Conservation (phyloP, 2,797 vertebrate genomes). For the Syngnathus acus region DNA sequence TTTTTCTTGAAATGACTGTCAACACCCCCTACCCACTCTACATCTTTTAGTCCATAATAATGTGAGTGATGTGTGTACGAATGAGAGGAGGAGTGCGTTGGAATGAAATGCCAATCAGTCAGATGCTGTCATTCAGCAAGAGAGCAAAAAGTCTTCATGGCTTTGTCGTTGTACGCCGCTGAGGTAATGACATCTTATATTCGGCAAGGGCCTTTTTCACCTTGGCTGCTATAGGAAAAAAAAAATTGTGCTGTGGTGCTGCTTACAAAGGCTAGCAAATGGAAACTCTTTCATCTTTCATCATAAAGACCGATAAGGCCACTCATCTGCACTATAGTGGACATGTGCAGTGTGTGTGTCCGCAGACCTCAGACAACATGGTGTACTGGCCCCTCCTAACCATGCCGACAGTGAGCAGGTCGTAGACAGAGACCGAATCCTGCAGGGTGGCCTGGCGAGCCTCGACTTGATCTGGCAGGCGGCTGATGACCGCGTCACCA, state of each 20-base stretch:
- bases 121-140: constrained; percentile 34
- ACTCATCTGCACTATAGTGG: constrained; percentile 17
- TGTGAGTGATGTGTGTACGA: too few relatives aligned
- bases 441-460: constrained; percentile 79
- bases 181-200: too few relatives aligned
- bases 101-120: constrained; percentile 23
- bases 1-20: not conserved
- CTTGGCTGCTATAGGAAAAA: too few relatives aligned
- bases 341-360: constrained; percentile 4
- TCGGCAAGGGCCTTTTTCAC: too few relatives aligned
- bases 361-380: constrained; percentile 91
- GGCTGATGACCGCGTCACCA: constrained; percentile 88
- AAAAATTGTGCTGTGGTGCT: too few relatives aligned
- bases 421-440: constrained; percentile 86
- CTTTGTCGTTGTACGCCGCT: too few relatives aligned
- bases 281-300: too few relatives aligned
- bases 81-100: too few relatives aligned
- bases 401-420: constrained; percentile 92
- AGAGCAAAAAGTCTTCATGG: not conserved
- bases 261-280: too few relatives aligned
- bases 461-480: constrained; percentile 81
- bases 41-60: too few relatives aligned
- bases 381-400: constrained; percentile 95
- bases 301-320: constrained; percentile 7
- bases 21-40: not conserved